phyloP scores from a whole-genome alignment of 2,888 invertebrate species.

The Myopa testacea region DNA sequence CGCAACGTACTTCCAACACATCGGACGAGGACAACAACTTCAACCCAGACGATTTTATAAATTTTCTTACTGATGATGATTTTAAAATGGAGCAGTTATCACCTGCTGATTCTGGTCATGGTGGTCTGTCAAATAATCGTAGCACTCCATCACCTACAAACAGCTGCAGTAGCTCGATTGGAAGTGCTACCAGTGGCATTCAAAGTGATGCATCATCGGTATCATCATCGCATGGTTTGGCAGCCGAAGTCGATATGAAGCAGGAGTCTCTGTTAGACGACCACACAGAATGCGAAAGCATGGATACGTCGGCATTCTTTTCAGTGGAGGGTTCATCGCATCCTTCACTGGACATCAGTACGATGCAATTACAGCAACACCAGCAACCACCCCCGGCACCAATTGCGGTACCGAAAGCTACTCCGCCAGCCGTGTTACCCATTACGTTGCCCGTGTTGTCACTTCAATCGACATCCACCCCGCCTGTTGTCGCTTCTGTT shows the following conservation, averaged over 20 bases:
- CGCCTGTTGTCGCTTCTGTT: conserved; percentile 55
- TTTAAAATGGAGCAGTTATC: conserved; percentile 53
- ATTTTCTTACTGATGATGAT: conserved; percentile 56
- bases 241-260: neutral
- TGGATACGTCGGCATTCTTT: neutral
- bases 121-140: conserved; percentile 50
- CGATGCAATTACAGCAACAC: neutral
- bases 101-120: conserved; percentile 42
- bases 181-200: conserved; percentile 59
- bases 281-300: neutral
- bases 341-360: neutral
- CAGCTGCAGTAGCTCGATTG: conserved; percentile 57
- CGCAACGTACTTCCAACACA: conserved; percentile 46
- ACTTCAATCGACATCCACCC: conserved; percentile 60
- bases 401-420: neutral
- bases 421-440: conserved; percentile 37
- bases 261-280: neutral
- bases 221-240: conserved; percentile 40
- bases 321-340: neutral
- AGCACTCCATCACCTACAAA: conserved; percentile 64
- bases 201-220: conserved; percentile 59
- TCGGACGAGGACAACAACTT: conserved; percentile 51
- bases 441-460: conserved; percentile 46
- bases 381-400: neutral
- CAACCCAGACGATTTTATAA: conserved; percentile 62